These are phyloP conservation scores for Oxyruncus cristatus DNA, from an alignment of 2,113 vertebrate species.

Conservation along the genomic window DNA sequence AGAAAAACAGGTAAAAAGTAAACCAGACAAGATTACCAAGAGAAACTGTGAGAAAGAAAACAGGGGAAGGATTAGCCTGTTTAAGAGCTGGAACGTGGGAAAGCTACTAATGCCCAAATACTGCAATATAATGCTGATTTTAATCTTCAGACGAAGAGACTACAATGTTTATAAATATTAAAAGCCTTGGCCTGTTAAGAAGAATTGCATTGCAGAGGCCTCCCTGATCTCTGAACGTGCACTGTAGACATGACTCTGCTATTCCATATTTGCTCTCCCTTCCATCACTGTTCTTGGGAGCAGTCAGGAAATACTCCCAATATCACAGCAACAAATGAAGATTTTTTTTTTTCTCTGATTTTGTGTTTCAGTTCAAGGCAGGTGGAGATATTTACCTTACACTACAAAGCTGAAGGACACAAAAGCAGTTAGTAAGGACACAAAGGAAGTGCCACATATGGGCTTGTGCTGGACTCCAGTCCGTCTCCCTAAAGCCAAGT, in stretches of 20 bases:
- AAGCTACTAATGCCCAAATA: not conserved
- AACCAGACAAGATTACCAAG: not conserved
- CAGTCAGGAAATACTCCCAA: not conserved
- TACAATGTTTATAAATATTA: not conserved
- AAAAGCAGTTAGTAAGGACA: not conserved
- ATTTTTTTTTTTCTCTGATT: not conserved
- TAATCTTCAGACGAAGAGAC: not conserved
- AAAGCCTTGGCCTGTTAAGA: not conserved
- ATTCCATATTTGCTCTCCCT: not conserved
- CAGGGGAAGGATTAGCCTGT: not conserved
- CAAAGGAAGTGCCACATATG: not conserved
- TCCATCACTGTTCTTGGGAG: not conserved
- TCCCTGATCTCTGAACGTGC: not conserved
- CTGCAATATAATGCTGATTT: not conserved
- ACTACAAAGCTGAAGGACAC: not conserved
- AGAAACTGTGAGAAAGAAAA: not conserved
- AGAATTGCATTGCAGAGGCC: not conserved
- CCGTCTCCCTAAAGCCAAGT: not conserved
- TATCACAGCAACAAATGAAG: accelerated
- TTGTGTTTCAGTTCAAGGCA: not conserved
- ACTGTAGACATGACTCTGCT: not conserved
- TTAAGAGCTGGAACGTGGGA: not conserved
- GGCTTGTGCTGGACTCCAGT: not conserved
- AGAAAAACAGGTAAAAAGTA: not conserved
- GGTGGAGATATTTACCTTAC: not conserved